phyloP scores from a whole-genome alignment of 2,888 invertebrate genomes.

The Campoplex nolae region DNA sequence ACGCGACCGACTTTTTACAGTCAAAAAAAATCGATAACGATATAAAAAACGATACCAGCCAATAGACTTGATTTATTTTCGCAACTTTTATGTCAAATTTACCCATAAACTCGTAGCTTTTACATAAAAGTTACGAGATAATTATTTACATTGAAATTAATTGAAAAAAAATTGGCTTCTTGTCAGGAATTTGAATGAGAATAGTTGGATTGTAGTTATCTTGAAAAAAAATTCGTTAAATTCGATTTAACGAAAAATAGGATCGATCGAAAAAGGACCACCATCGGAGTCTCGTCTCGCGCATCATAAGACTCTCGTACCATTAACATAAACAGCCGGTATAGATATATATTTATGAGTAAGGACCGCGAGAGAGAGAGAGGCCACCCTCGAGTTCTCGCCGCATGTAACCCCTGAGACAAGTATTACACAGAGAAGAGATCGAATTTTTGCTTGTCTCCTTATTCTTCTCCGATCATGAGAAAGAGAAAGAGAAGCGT shows the following conservation, averaged over 20 bases:
- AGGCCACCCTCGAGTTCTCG: slow-evolving; percentile 72
- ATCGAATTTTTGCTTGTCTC: slow-evolving; percentile 72
- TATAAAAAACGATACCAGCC: background rate
- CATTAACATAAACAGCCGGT: slow-evolving; percentile 80
- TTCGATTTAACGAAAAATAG: slow-evolving; percentile 72
- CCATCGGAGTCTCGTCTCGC: slow-evolving; percentile 72
- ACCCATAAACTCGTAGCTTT: too few species aligned
- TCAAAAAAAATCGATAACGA: too few species aligned
- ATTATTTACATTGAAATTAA: background rate
- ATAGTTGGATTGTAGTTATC: background rate
- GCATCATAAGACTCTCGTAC: slow-evolving; percentile 70
- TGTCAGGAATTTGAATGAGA: background rate
- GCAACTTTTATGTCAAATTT: too few species aligned
- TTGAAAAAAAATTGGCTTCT: background rate
- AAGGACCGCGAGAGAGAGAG: slow-evolving; percentile 14
- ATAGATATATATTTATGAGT: slow-evolving; percentile 15
- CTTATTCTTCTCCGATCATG: slow-evolving; percentile 38
- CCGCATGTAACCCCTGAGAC: slow-evolving; percentile 65
- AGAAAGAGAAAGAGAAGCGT: slow-evolving; percentile 71
- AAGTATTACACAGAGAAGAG: slow-evolving; percentile 72
- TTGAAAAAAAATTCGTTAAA: slow-evolving; percentile 31
- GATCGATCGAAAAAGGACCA: slow-evolving; percentile 72
- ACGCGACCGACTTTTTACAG: background rate
- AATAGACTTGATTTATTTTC: too few species aligned
- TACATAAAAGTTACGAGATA: too few species aligned